Base-by-base conservation (phyloP, 2,797 vertebrate species). In the Girardinus metallicus region DNA sequence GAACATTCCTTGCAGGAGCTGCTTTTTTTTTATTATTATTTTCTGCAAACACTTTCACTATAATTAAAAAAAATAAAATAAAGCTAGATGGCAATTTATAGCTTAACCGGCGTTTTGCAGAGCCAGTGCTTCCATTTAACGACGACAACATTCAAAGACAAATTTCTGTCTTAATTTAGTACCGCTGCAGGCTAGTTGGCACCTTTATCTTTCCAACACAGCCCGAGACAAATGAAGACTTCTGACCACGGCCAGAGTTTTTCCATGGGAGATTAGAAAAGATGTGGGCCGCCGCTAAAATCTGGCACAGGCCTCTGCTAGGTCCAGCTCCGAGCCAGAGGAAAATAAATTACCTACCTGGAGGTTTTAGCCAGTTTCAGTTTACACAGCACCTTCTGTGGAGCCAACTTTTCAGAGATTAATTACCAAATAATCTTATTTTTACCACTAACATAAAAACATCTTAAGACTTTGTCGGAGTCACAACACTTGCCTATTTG, bases 161-260 rank as follows among this genome's bases (percentile, higher is more conserved):
- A 55, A 51, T 51, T 55, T 47, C 26, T 49, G 53, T 57, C 49
- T 73, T 46, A 36, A 36, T 81, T 76, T 53, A 77, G 64, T n/a
- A 18, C 75, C 15, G 7, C 64, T 62, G 51, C 75, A 71, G 66
- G 43, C 43, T 9, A 47, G 36, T 34, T 75, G 72, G 73, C 53
- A 72, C 47, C 70, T 75, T 79, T 49, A 46, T 77, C 49, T 73
- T 66, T 72, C 73, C 39, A 43, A 9, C n/a, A 13, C 68, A 70
- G 70, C 36, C 47, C 29, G 31, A 79, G 79, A 80, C 29, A 85
- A 46, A 82, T 64, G 34, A n/a, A 44, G 34, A 75, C 13, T 2
- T 44, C 70, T 74, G 68, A 73, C 46, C 77, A 39, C 9, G n/a
- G 64, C n/a, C 7, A 18, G 44, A 70, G 26, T 16, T 47, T 43